Percentiles rank a stretch among this genome's conserved stretches.
These are phyloP conservation scores for Hydrocynus forskahlii DNA, from an alignment of 2,797 vertebrate genomes.

Conservation along the genomic window DNA sequence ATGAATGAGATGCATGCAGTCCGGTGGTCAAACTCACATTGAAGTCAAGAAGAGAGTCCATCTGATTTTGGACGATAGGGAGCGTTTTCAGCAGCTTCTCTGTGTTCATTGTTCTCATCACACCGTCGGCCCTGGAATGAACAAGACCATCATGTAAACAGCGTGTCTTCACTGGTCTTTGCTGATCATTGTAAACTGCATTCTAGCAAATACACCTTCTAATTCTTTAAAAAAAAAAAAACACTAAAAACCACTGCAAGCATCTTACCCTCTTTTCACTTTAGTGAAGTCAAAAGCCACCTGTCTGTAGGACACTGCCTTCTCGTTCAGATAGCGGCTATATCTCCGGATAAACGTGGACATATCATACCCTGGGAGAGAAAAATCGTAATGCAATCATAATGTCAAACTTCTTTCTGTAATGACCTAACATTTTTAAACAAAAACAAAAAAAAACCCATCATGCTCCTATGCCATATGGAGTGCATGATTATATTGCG, in stretches of 20 bases:
- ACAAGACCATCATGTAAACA: not conserved
- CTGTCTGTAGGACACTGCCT: constrained; percentile 96
- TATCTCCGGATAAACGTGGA: constrained; percentile 93
- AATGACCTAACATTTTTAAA: no score
- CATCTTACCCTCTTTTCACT: constrained; percentile 94
- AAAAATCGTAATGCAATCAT: not conserved
- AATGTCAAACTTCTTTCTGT: no score
- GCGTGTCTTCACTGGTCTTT: no score
- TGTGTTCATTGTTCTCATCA: constrained; percentile 96
- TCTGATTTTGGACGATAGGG: constrained; percentile 94
- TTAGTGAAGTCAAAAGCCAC: constrained; percentile 98
- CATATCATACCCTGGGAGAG: constrained; percentile 89
- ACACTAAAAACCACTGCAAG: not conserved
- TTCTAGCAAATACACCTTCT: not conserved
- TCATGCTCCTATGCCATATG: not conserved
- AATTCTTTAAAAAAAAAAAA: not conserved
- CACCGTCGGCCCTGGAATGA: constrained; percentile 86
- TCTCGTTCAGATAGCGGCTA: constrained; percentile 95
- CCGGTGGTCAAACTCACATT: constrained; percentile 77
- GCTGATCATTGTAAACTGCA: not conserved
- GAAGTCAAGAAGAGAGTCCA: constrained; percentile 95
- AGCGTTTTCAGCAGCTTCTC: constrained; percentile 95
- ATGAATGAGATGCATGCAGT: not conserved
- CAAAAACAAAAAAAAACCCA: not conserved
- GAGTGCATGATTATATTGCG: not conserved